Conservation (phyloP, 2,113 vertebrate species). For the Dromaius novaehollandiae region DNA sequence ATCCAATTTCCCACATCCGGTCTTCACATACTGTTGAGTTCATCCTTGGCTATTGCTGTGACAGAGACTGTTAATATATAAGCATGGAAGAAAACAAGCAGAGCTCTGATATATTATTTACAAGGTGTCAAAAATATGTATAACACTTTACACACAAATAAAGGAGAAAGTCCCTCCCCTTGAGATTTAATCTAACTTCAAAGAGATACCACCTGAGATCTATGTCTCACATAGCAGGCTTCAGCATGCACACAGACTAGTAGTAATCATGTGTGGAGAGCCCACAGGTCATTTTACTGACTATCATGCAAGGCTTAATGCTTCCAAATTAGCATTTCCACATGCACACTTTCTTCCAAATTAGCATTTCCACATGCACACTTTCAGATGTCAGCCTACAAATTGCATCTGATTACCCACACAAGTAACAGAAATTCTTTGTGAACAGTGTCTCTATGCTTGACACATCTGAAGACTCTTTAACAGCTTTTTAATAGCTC, state of each 20-base stretch:
- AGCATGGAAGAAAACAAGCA: slow-evolving; percentile 13
- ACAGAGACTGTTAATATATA: neutral
- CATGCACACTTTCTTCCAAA: neutral
- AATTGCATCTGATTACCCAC: neutral
- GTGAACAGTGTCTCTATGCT: neutral
- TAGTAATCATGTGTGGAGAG: neutral
- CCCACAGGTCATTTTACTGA: neutral
- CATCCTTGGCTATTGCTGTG: neutral
- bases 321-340: neutral
- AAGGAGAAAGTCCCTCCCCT: neutral
- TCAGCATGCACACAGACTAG: neutral
- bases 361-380: neutral
- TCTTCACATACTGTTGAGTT: slow-evolving; percentile 30
- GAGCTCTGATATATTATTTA: neutral
- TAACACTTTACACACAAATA: neutral
- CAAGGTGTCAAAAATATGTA: neutral
- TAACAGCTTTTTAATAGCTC: neutral
- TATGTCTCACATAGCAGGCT: neutral
- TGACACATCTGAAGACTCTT: neutral
- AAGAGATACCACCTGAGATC: neutral
- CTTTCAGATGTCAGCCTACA: neutral
- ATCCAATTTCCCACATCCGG: neutral
- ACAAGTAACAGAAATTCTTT: neutral
- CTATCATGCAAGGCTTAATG: neutral
- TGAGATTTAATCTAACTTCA: neutral